Percentiles rank a stretch among this genome's conserved stretches.
Conservation (phyloP, 2,888 invertebrate genomes). For the Pristionchus exspectatus region DNA sequence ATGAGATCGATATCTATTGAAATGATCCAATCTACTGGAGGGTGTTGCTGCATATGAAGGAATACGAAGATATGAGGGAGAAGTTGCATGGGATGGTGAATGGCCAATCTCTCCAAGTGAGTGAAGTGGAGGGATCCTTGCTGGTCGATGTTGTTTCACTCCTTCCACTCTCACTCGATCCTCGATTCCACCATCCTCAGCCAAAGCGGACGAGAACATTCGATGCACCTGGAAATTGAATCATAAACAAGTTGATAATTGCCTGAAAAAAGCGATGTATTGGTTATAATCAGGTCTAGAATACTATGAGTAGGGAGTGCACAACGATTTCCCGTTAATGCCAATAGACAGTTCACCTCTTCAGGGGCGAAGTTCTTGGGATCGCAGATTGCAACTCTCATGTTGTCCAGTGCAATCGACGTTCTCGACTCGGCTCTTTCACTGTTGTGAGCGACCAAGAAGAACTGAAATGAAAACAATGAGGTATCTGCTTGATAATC, state of each 20-base stretch:
- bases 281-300: no score
- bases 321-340: not conserved
- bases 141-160: conserved; percentile 18
- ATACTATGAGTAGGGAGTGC: no score
- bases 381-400: conserved; percentile 77
- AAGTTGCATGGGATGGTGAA: not conserved
- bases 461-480: conserved; percentile 69
- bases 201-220: conserved; percentile 43
- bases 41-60: not conserved
- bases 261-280: no score
- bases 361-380: conserved; percentile 67
- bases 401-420: conserved; percentile 77
- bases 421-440: conserved; percentile 70
- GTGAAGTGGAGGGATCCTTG: not conserved
- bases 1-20: conserved; percentile 40
- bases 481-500: no score
- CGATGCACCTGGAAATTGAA: conserved; percentile 13
- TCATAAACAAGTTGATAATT: no score
- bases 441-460: conserved; percentile 75
- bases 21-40: not conserved
- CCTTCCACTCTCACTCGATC: not conserved
- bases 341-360: conserved; percentile 9
- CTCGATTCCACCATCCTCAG: conserved; percentile 18
- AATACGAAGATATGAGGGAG: conserved; percentile 2
- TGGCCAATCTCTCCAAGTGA: conserved; percentile 7